Evolutionary conservation across 2,888 invertebrate genomes (phyloP).

Genomic region (Cheilosia pagana): DNA sequence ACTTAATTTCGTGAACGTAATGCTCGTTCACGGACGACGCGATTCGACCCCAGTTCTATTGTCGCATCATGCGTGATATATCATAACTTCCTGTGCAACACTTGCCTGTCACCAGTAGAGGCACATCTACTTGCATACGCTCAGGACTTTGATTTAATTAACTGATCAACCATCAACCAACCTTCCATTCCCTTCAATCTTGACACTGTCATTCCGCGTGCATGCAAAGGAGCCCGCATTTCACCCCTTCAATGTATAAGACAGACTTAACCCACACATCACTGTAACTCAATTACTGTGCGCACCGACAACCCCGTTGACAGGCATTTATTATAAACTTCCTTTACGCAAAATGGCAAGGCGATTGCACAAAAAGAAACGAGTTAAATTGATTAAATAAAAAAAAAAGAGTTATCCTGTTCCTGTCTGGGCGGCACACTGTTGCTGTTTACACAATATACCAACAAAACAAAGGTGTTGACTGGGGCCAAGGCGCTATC

Average conservation of each 20-base stretch:
- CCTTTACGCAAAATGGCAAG: constrained; percentile 40
- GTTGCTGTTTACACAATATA: constrained; percentile 33
- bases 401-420: constrained; percentile 56
- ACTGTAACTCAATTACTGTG: constrained; percentile 62
- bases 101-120: too few species aligned
- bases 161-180: neutral
- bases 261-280: constrained; percentile 42
- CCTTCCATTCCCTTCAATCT: too few species aligned
- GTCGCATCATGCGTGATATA: too few species aligned
- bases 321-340: constrained; percentile 65
- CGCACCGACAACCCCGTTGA: constrained; percentile 46
- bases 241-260: constrained; percentile 13
- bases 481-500: constrained; percentile 13
- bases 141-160: too few species aligned
- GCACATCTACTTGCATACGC: too few species aligned
- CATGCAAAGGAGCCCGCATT: constrained; percentile 3
- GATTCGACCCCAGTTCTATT: too few species aligned
- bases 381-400: constrained; percentile 61
- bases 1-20: too few species aligned
- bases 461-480: constrained; percentile 65
- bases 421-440: constrained; percentile 48
- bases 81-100: too few species aligned
- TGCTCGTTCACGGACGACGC: too few species aligned
- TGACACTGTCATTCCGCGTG: constrained; percentile 9
- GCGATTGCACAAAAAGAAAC: constrained; percentile 25